phyloP scores from a whole-genome alignment of 2,797 vertebrate genomes.

The Spondyliosoma cantharus region DNA sequence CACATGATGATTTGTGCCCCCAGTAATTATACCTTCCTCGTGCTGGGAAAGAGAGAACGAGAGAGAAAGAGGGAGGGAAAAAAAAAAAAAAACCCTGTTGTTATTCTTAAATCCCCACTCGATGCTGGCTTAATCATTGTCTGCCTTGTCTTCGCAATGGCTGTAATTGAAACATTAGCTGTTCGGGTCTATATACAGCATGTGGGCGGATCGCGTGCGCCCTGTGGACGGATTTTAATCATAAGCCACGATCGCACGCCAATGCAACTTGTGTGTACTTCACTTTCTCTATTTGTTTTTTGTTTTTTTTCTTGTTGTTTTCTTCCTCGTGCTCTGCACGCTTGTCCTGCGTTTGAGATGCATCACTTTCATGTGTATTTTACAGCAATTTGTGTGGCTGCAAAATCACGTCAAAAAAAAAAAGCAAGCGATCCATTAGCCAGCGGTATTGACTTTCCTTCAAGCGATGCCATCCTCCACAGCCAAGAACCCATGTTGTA shows the following conservation, averaged over 20 bases:
- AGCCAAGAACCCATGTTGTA: constrained; percentile 2
- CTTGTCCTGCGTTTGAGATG: neutral
- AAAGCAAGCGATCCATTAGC: constrained; percentile 55
- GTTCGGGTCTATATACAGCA: constrained; percentile 68
- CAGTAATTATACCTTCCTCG: constrained; percentile 77
- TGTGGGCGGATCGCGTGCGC: constrained; percentile 67
- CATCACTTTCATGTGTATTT: constrained; percentile 10
- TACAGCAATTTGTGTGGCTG: neutral
- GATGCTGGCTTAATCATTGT: constrained; percentile 78
- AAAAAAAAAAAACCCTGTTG: constrained; percentile 56
- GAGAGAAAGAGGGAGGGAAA: neutral
- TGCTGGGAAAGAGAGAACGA: constrained; percentile 26
- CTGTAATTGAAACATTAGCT: constrained; percentile 84
- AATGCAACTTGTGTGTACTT: constrained; percentile 45
- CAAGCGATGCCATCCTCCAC: constrained; percentile 33
- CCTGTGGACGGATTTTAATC: constrained; percentile 75
- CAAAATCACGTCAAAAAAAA: neutral
- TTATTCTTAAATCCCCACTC: constrained; percentile 80
- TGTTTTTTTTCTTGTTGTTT: neutral
- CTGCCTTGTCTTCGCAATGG: constrained; percentile 74
- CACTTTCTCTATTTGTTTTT: constrained; percentile 12
- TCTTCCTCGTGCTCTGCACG: neutral
- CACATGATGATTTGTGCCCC: constrained; percentile 72
- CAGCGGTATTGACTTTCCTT: constrained; percentile 27
- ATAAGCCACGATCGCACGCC: constrained; percentile 63